Evolutionary conservation across 2,888 invertebrate genomes (phyloP), one percentile per base, ranked within the genome.

Genomic region (Dione juno): DNA sequence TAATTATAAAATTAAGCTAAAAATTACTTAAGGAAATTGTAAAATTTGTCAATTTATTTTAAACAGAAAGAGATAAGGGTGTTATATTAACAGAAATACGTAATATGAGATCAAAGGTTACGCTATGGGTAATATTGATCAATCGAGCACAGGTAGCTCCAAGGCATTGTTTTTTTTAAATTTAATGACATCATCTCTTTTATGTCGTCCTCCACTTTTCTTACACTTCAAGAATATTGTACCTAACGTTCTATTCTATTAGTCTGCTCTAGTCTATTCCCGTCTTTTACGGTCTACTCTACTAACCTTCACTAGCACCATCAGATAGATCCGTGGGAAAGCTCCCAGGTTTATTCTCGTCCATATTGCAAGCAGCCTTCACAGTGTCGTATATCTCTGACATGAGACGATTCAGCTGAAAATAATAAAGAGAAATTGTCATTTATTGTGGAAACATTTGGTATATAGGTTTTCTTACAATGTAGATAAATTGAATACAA

Each of bases 351-450:
- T 85, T 87, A 77, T 87, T 84, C n/a, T 88, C 90, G 79, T 89
- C 92, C 92, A 92, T 92, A 77, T 84, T 89, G 89, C 92, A 93
- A 0, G 89, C 92, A 14, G 89, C 92, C 3, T 92, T 88, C 68
- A 93, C 93, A 0, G 93, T 93, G 77, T 92, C 93, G 88, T 92
- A 92, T 40, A 93, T 92, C 79, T 93, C 93, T 86, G 89, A 90
- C 93, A 93, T 93, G 7, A 93, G 86, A 73, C 90, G 90, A 78
- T 89, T 93, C 67, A 93, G 79, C 93, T 93, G 88, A 0, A 88
- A 87, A 69, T 54, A 52, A 35, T 19, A 58, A 45, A 57, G 3
- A 10, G 1, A 45, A 0, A 28, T 37, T 63, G 43, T 43, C 1
- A 28, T 2, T 5, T 28, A 28, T 28, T 5, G 28, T 2, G 5